Conservation (phyloP, 1,140 invertebrate genomes). For the Pseudoatta argentina region DNA sequence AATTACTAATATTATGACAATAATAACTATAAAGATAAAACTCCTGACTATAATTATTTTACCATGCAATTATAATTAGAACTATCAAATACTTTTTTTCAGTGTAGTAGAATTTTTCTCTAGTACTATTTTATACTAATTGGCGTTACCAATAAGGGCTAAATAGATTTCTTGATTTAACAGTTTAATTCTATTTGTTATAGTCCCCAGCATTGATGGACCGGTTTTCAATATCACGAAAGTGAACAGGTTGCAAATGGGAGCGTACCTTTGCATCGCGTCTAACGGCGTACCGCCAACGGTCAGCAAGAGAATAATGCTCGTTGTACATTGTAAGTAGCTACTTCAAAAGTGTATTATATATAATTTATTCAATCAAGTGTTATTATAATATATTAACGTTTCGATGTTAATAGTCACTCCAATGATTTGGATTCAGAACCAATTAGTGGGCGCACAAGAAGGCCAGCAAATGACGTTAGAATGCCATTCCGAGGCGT, state of each 20-base stretch:
- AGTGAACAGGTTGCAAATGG: constrained; percentile 96
- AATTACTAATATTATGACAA: too few species aligned
- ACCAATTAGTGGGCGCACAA: constrained; percentile 93
- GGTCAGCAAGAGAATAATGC: constrained; percentile 94
- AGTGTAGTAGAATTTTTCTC: too few species aligned
- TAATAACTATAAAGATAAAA: too few species aligned
- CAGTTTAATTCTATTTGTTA: constrained; percentile 68
- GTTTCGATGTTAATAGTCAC: constrained; percentile 88
- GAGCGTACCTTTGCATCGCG: constrained; percentile 95
- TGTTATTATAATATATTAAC: neutral
- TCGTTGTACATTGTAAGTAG: constrained; percentile 95
- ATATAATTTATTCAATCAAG: neutral
- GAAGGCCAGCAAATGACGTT: constrained; percentile 91
- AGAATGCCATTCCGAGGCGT: constrained; percentile 95
- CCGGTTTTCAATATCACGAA: constrained; percentile 92
- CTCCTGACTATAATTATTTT: too few species aligned
- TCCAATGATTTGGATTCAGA: constrained; percentile 94
- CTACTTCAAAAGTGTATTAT: neutral
- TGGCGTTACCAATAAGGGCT: neutral
- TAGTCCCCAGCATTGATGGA: constrained; percentile 90
- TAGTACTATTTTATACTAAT: neutral
- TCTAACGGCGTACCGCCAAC: constrained; percentile 94
- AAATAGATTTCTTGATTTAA: neutral
- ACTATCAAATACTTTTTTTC: too few species aligned
- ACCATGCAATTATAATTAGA: too few species aligned